Evolutionary conservation across 2,888 invertebrate species (phyloP), one percentile per base, ranked within the genome.

Genomic region (Andrena haemorrhoa): DNA sequence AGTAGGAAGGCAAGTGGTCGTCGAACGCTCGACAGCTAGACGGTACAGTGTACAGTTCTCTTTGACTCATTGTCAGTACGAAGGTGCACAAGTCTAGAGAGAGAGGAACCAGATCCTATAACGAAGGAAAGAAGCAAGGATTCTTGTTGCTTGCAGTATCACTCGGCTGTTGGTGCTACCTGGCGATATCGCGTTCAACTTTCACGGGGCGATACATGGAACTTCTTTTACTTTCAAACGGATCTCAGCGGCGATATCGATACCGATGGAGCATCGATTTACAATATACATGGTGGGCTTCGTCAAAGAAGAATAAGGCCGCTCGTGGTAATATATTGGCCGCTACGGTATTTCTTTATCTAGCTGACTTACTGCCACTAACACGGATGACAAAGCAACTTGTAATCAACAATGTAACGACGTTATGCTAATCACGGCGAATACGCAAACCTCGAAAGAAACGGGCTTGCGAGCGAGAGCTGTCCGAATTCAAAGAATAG

Each of bases 151-250:
- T 61, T 53, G 61, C 35, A 53, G 16, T 49, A 16, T 16, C 31
- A 65, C 61, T 74, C 60, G 61, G 73, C 70, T 75, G 78, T 79
- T 88, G 89, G 89, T 91, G 89, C 90, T 83, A 86, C 88, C 89
- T 89, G 84, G 88, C 86, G 86, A 90, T 86, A 75, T 83, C 77
- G 79, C 78, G 86, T 84, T 84, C 79, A 79, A 77, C 86, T 85
- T 85, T 84, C 85, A 74, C 80, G 79, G 81, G 74, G 51, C 70
- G 2, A 41, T 47, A 47, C 60, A 12, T 2, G 35, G 8, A 10
- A 6, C 26, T 35, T 69, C 20, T 53, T 33, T 23, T 41, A 26
- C 49, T 47, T 56, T 47, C 33, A 1, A 63, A 72, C 23, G 26
- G 12, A 41, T 41, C 41, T 41, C 41, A 16, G 41, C 41, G 41